A percentile compares a stretch with the other conserved stretches of the same genome.
phyloP scores from a whole-genome alignment of 2,113 vertebrate species.

The Crotalus horridus region DNA sequence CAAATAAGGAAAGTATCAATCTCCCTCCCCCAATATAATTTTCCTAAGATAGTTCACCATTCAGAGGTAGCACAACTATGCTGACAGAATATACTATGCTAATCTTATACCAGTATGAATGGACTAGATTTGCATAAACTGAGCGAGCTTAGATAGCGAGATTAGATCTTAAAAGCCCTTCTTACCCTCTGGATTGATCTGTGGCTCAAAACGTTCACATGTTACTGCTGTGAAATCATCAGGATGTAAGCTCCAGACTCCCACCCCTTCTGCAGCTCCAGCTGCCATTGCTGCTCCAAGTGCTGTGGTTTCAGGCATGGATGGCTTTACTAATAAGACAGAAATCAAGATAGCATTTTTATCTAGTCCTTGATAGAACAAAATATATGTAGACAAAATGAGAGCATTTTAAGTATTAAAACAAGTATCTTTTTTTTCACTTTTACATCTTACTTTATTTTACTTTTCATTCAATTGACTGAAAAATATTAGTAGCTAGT shows the following conservation, averaged over 20 bases:
- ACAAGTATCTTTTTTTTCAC: background rate
- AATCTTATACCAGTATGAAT: background rate
- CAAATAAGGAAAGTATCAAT: background rate
- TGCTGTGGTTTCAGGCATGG: slow-evolving; percentile 93
- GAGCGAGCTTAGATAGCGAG: background rate
- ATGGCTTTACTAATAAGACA: slow-evolving; percentile 80
- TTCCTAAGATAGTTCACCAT: background rate
- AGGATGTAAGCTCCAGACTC: slow-evolving; percentile 85
- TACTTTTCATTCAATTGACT: background rate
- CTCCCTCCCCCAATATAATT: background rate
- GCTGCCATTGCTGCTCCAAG: slow-evolving; percentile 96
- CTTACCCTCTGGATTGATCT: slow-evolving; percentile 89
- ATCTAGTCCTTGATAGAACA: background rate
- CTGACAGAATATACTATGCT: background rate
- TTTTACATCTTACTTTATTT: background rate
- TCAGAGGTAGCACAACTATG: background rate
- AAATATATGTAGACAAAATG: background rate
- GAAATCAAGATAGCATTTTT: slow-evolving; percentile 19
- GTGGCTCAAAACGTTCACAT: slow-evolving; percentile 86
- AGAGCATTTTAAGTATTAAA: background rate
- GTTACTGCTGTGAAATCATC: slow-evolving; percentile 78
- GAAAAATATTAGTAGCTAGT: background rate
- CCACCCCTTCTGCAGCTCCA: slow-evolving; percentile 89
- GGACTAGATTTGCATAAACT: background rate
- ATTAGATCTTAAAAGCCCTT: background rate